Evolutionary conservation across 2,797 vertebrate species (phyloP).

Genomic region (Cygnus olor): DNA sequence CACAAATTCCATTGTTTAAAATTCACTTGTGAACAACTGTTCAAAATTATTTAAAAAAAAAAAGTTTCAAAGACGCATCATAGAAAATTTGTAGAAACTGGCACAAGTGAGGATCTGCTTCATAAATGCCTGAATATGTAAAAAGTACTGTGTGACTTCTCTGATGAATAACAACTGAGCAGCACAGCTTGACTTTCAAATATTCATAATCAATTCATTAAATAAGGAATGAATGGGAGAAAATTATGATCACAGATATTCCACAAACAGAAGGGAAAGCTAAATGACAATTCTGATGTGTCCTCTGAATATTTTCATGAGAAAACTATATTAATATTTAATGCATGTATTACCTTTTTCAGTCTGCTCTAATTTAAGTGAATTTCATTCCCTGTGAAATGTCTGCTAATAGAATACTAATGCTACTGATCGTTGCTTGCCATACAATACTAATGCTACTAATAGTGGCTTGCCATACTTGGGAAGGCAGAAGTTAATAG

Average conservation of each 20-base stretch:
- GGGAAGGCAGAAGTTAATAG: slow-evolving; percentile 29
- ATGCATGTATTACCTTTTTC: slow-evolving; percentile 28
- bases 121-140: slow-evolving; percentile 37
- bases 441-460: slow-evolving; percentile 24
- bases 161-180: slow-evolving; percentile 49
- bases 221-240: slow-evolving; percentile 56
- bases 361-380: slow-evolving; percentile 43
- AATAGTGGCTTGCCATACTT: slow-evolving; percentile 25
- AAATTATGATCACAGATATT: slow-evolving; percentile 49
- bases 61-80: neutral
- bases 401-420: slow-evolving; percentile 40
- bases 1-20: neutral
- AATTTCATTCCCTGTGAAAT: slow-evolving; percentile 27
- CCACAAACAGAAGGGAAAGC: slow-evolving; percentile 55
- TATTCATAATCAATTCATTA: slow-evolving; percentile 65
- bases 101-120: neutral
- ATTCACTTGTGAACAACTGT: neutral
- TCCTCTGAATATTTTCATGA: slow-evolving; percentile 58
- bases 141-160: slow-evolving; percentile 11
- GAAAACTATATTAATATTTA: slow-evolving; percentile 60
- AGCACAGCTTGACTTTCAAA: slow-evolving; percentile 66
- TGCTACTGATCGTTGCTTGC: slow-evolving; percentile 36
- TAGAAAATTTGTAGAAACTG: neutral
- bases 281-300: slow-evolving; percentile 51
- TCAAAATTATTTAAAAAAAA: neutral